Conservation (phyloP, 2,797 vertebrate genomes). For the Pantherophis vulpinus region DNA sequence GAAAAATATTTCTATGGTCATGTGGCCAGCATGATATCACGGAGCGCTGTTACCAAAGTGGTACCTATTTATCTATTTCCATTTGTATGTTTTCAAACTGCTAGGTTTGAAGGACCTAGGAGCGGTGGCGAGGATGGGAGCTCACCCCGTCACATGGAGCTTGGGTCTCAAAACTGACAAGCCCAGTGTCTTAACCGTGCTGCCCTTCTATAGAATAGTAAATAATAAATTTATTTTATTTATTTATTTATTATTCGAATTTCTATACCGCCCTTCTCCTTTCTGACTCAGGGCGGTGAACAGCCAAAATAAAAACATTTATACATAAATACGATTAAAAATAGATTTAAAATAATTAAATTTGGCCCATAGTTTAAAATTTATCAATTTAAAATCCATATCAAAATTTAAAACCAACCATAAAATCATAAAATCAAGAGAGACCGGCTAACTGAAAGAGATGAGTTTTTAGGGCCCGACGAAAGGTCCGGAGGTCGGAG, state of each 20-base stretch:
- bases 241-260: neutral
- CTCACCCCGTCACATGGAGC: neutral
- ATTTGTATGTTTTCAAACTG: neutral
- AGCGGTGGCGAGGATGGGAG: fast-evolving
- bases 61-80: neutral
- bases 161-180: neutral
- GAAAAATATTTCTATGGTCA: neutral
- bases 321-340: no score
- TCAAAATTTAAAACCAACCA: no score
- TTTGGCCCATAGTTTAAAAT: no score
- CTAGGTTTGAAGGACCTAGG: neutral
- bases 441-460: no score
- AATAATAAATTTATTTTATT: neutral
- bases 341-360: no score
- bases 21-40: neutral
- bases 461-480: no score
- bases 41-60: neutral
- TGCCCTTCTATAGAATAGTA: neutral
- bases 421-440: no score
- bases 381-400: no score
- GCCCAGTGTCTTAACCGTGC: neutral
- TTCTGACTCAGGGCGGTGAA: no score
- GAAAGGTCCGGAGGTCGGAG: no score
- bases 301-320: no score
- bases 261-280: no score